phyloP scores from a whole-genome alignment of 2,113 vertebrate genomes.

The Acanthochromis polyacanthus region DNA sequence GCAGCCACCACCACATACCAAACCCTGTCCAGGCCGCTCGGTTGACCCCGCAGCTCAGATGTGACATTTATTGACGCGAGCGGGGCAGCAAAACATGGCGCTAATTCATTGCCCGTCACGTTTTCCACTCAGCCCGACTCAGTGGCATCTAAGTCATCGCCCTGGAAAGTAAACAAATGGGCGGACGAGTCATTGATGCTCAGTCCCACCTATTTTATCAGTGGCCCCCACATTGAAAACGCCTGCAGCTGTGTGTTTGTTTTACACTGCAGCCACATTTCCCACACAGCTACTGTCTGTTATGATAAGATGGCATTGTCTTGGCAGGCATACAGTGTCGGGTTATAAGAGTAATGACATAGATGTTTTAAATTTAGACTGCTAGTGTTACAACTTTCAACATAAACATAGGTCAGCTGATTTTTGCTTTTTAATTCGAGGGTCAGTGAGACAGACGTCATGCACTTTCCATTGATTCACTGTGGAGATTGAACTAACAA shows the following conservation, averaged over 20 bases:
- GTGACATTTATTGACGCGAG: slow-evolving; percentile 32
- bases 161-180: slow-evolving; percentile 67
- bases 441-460: too few species aligned
- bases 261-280: slow-evolving; percentile 47
- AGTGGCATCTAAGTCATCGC: slow-evolving; percentile 28
- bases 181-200: slow-evolving; percentile 29
- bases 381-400: slow-evolving; percentile 5
- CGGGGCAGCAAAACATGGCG: slow-evolving; percentile 26
- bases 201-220: slow-evolving; percentile 62
- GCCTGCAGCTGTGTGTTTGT: slow-evolving; percentile 62
- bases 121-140: slow-evolving; percentile 68
- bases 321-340: not conserved
- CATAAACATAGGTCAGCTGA: not conserved
- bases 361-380: not conserved
- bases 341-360: not conserved
- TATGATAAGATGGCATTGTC: slow-evolving; percentile 33
- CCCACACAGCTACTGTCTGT: slow-evolving; percentile 31
- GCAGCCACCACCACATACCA: slow-evolving; percentile 53
- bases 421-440: too few species aligned
- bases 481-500: too few species aligned
- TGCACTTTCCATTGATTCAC: too few species aligned
- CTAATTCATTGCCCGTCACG: slow-evolving; percentile 44
- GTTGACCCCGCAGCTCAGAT: slow-evolving; percentile 28
- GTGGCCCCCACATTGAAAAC: slow-evolving; percentile 15
- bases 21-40: slow-evolving; percentile 12